Percentiles rank a stretch among this genome's conserved stretches.
phyloP scores from a whole-genome alignment of 2,113 vertebrate genomes.

The Leptocoma aspasia region DNA sequence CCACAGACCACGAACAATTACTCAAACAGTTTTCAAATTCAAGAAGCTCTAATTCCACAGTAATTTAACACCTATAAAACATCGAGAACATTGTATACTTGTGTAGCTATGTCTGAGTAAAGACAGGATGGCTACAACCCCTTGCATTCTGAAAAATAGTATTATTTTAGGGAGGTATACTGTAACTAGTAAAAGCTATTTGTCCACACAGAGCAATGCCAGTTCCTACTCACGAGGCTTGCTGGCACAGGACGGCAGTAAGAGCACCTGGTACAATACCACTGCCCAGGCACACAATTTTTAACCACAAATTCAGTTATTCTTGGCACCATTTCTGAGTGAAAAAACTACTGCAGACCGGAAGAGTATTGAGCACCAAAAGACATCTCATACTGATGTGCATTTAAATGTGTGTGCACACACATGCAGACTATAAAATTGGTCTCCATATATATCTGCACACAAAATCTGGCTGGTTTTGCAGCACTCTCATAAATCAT shows the following conservation, averaged over 20 bases:
- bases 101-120: not conserved
- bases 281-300: not conserved
- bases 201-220: not conserved
- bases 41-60: not conserved
- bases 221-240: fast-evolving
- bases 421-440: not conserved
- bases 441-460: not conserved
- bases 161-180: not conserved
- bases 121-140: not conserved
- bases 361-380: not conserved
- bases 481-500: not conserved
- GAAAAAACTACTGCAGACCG: not conserved
- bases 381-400: not conserved
- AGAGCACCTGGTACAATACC: not conserved
- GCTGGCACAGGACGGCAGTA: not conserved
- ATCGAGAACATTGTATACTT: not conserved
- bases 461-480: not conserved
- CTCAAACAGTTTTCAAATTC: not conserved
- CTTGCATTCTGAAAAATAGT: not conserved
- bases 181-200: not conserved
- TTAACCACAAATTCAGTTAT: not conserved
- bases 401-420: not conserved
- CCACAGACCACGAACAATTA: not conserved
- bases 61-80: not conserved
- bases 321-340: not conserved